Evolutionary conservation across 2,888 invertebrate species (phyloP).

Genomic region (Pterostichus niger): DNA sequence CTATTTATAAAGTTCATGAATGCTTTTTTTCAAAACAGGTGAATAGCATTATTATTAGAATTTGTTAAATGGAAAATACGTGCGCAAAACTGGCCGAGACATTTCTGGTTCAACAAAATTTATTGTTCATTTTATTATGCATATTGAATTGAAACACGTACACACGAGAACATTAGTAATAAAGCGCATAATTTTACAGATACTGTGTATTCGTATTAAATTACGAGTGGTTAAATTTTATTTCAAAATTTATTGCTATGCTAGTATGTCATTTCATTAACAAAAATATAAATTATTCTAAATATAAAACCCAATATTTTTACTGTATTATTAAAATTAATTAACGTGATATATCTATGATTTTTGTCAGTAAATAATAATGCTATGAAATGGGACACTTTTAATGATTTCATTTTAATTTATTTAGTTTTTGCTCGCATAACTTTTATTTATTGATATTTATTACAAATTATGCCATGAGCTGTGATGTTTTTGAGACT

Average conservation of each 20-base stretch:
- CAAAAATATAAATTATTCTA: constrained; percentile 14
- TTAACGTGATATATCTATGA: neutral
- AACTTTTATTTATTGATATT: no score
- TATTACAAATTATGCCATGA: no score
- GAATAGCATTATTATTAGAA: neutral
- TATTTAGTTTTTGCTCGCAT: no score
- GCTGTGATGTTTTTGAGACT: no score
- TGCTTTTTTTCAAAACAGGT: no score
- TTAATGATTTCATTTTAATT: no score
- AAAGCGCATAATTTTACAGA: constrained; percentile 19
- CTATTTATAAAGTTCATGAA: neutral
- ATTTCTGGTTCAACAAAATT: constrained; percentile 30
- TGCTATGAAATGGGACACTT: neutral
- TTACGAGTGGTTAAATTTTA: constrained; percentile 11
- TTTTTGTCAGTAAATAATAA: neutral
- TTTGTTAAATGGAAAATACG: constrained; percentile 29
- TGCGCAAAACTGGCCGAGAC: constrained; percentile 7
- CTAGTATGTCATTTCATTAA: constrained; percentile 14
- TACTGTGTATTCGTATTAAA: constrained; percentile 13
- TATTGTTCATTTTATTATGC: constrained; percentile 46
- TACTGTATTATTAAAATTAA: neutral
- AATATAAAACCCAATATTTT: neutral
- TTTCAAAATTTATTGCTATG: constrained; percentile 23
- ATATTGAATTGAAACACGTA: constrained; percentile 47
- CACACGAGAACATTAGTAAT: constrained; percentile 16